phyloP scores from a whole-genome alignment of 2,797 vertebrate species.

The Pelobates cultripes region DNA sequence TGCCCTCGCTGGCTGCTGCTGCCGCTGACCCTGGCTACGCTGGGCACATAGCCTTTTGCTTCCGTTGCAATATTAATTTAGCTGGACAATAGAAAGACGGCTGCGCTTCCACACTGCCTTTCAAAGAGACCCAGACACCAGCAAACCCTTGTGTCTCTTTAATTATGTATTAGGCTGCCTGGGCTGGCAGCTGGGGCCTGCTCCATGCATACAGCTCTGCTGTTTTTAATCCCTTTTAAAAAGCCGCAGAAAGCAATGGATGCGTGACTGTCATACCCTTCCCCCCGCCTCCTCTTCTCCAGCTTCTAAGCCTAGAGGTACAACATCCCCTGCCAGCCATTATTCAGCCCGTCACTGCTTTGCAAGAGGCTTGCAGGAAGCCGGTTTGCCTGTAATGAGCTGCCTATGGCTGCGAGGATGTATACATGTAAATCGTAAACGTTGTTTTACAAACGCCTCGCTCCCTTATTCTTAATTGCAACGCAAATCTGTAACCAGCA shows the following conservation, averaged over 20 bases:
- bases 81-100: slow-evolving; percentile 59
- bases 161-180: slow-evolving; percentile 65
- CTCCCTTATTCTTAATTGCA: slow-evolving; percentile 37
- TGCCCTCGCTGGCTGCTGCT: not conserved
- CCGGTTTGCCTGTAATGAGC: slow-evolving; percentile 60
- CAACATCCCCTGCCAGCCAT: slow-evolving; percentile 51
- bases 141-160: slow-evolving; percentile 56
- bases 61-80: slow-evolving; percentile 56
- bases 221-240: slow-evolving; percentile 60
- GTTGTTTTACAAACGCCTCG: slow-evolving; percentile 61
- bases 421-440: slow-evolving; percentile 60
- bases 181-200: slow-evolving; percentile 65
- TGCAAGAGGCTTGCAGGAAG: slow-evolving; percentile 46
- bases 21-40: slow-evolving; percentile 39
- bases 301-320: slow-evolving; percentile 41
- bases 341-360: slow-evolving; percentile 35
- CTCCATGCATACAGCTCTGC: slow-evolving; percentile 48
- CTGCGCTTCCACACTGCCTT: slow-evolving; percentile 56
- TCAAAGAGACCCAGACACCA: slow-evolving; percentile 58
- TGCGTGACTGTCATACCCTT: slow-evolving; percentile 32
- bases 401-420: slow-evolving; percentile 56
- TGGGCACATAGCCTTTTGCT: slow-evolving; percentile 36
- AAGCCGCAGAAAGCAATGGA: slow-evolving; percentile 57
- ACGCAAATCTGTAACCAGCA: not conserved
- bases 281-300: slow-evolving; percentile 21